phyloP scores from a whole-genome alignment of 2,797 vertebrate species.

The Gambelia wislizenii region DNA sequence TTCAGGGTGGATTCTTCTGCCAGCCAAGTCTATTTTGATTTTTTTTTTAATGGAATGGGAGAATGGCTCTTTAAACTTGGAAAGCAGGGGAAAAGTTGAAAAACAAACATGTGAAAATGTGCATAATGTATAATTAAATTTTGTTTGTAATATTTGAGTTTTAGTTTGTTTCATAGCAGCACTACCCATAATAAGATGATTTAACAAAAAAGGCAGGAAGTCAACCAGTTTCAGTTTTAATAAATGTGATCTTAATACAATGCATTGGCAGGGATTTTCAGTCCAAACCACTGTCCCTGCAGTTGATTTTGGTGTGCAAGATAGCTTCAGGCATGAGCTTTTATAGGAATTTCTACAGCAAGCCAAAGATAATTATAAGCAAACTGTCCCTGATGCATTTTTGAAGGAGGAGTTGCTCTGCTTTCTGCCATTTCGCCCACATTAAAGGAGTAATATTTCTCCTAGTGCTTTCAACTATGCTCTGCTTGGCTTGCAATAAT shows the following conservation, averaged over 20 bases:
- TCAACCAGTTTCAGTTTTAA: constrained; percentile 32
- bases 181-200: background rate
- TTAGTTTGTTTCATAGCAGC: constrained; percentile 33
- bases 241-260: constrained; percentile 58
- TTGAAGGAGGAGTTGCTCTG: constrained; percentile 28
- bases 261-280: constrained; percentile 48
- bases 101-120: background rate
- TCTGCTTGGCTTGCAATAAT: background rate
- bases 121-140: background rate
- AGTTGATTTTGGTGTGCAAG: constrained; percentile 12
- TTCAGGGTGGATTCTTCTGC: background rate
- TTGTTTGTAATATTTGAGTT: constrained; percentile 11
- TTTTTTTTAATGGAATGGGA: too few species aligned
- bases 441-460: constrained; percentile 37
- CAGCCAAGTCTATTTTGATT: background rate
- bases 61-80: background rate
- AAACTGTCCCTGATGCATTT: constrained; percentile 29
- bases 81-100: background rate
- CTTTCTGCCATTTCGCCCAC: background rate
- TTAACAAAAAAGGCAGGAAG: background rate
- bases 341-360: constrained; percentile 51
- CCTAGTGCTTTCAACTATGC: constrained; percentile 1
- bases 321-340: constrained; percentile 33
- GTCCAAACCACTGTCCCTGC: background rate
- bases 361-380: constrained; percentile 54